Percentiles rank a stretch among this genome's conserved stretches.
phyloP scores from a whole-genome alignment of 2,113 vertebrate species.

The Gopherus flavomarginatus region DNA sequence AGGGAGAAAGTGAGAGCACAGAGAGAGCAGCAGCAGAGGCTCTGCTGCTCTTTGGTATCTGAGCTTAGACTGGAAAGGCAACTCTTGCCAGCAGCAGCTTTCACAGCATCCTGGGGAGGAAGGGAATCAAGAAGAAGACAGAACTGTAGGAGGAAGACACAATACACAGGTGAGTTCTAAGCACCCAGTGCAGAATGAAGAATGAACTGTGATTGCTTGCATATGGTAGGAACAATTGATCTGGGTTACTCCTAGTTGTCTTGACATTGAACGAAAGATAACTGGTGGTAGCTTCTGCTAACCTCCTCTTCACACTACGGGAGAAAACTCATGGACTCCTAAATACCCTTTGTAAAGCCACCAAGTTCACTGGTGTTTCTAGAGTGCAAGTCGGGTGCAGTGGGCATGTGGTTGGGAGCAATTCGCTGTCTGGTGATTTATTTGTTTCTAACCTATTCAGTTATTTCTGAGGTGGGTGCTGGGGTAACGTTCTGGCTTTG shows the following conservation, averaged over 20 bases:
- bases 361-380: neutral
- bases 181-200: accelerated
- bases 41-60: neutral
- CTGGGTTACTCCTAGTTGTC: neutral
- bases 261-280: neutral
- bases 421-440: neutral
- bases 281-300: neutral
- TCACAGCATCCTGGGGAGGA: accelerated
- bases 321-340: neutral
- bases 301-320: neutral
- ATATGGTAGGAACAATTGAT: neutral
- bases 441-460: neutral
- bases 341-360: neutral
- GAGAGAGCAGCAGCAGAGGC: neutral
- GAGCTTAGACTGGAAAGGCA: neutral
- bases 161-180: constrained; percentile 18
- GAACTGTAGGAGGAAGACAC: neutral
- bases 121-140: neutral
- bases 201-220: neutral
- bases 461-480: neutral
- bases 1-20: neutral
- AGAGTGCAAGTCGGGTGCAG: neutral
- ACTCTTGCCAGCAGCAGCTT: neutral
- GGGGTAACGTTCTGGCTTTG: neutral
- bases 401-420: neutral